These are phyloP conservation scores for Pipra filicauda DNA, from an alignment of 2,113 vertebrate genomes.

Conservation along the genomic window DNA sequence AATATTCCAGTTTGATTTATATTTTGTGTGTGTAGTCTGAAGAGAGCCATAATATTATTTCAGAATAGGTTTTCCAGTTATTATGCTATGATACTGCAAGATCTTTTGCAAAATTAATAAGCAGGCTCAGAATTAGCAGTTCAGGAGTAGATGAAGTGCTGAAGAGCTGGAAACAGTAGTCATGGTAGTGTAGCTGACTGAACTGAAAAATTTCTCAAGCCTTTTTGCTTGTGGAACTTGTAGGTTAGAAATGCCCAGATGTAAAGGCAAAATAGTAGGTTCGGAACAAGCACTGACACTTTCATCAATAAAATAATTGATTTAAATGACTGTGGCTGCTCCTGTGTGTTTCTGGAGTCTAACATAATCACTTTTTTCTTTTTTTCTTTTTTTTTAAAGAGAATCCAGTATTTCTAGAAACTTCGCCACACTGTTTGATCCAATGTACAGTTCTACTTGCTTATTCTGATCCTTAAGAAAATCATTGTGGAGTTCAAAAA, in stretches of 20 bases:
- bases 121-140: not conserved
- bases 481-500: not conserved
- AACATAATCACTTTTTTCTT: rapidly evolving
- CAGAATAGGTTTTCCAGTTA: not conserved
- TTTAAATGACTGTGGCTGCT: not conserved
- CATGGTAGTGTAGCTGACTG: rapidly evolving
- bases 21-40: not conserved
- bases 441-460: not conserved
- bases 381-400: not conserved
- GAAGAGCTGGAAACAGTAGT: not conserved
- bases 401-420: not conserved
- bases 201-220: not conserved
- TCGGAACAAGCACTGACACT: not conserved
- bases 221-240: not conserved
- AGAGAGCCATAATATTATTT: not conserved
- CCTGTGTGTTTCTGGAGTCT: not conserved
- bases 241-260: not conserved
- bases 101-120: not conserved
- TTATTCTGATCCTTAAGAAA: not conserved
- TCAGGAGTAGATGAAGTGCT: not conserved
- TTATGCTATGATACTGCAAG: not conserved
- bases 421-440: not conserved
- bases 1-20: not conserved
- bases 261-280: not conserved
- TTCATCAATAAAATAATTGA: not conserved